Percentiles rank a stretch among this genome's conserved stretches.
These are phyloP conservation scores for Genyomyrus donnyi DNA, from an alignment of 2,113 vertebrate genomes.

Conservation along the genomic window DNA sequence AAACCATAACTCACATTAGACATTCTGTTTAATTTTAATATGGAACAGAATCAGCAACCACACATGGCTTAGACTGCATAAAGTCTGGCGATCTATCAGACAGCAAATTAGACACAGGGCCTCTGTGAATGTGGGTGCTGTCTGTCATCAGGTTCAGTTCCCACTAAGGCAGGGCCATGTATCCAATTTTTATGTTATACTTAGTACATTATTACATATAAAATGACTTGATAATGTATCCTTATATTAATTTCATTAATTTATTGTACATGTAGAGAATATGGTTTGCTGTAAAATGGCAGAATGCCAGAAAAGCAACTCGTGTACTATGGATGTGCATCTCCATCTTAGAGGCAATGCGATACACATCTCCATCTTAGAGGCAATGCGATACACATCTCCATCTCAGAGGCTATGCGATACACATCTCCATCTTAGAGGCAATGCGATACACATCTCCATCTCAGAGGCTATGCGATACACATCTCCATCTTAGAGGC, in stretches of 20 bases:
- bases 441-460: too few relatives aligned
- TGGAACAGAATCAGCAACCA: neutral
- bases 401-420: too few relatives aligned
- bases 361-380: neutral
- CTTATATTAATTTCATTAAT: neutral
- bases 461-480: too few relatives aligned
- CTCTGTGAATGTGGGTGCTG: neutral
- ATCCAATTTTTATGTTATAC: neutral
- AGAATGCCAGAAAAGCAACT: neutral
- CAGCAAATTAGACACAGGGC: neutral
- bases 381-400: neutral
- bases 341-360: neutral
- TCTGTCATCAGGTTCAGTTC: neutral
- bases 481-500: too few relatives aligned
- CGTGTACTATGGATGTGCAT: neutral
- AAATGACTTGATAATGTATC: neutral
- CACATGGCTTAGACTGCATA: neutral
- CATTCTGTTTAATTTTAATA: neutral
- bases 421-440: neutral
- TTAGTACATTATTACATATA: neutral
- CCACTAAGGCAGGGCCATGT: neutral
- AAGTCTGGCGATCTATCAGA: neutral
- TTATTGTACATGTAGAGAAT: neutral
- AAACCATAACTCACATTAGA: neutral
- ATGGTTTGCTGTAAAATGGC: neutral